Evolutionary conservation across 2,888 invertebrate genomes (phyloP).

Genomic region (Euproctis similis): DNA sequence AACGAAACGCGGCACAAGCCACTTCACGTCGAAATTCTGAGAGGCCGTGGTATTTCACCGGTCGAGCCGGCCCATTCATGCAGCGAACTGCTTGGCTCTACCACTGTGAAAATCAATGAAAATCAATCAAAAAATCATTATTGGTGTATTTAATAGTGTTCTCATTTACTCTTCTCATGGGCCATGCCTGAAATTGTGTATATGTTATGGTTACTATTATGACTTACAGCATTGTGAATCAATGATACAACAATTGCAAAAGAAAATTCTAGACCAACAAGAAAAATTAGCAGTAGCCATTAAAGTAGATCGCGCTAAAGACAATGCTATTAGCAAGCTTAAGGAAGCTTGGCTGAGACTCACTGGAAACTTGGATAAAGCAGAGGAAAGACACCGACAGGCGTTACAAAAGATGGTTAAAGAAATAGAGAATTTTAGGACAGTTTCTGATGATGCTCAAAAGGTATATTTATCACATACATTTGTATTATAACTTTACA

Average conservation of each 20-base stretch:
- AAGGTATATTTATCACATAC: conserved; percentile 35
- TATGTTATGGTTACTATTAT: too few species aligned
- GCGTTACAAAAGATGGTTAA: conserved; percentile 64
- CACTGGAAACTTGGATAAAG: conserved; percentile 53
- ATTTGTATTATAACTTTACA: too few species aligned
- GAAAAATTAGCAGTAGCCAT: conserved; percentile 87
- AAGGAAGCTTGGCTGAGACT: conserved; percentile 78
- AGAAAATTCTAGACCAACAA: conserved; percentile 83
- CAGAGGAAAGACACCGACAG: conserved; percentile 62
- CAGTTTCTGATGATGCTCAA: conserved; percentile 59
- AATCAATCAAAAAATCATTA: too few species aligned
- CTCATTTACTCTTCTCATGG: too few species aligned
- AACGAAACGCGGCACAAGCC: too few species aligned
- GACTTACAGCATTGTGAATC: conserved; percentile 83
- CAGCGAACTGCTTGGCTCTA: too few species aligned
- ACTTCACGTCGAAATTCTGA: too few species aligned
- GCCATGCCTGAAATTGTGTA: too few species aligned
- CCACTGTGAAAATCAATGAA: too few species aligned
- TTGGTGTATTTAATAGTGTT: too few species aligned
- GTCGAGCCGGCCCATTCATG: too few species aligned
- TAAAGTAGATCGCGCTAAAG: conserved; percentile 85
- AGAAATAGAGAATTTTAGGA: conserved; percentile 68
- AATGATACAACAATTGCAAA: conserved; percentile 83
- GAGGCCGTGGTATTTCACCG: too few species aligned
- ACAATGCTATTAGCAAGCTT: conserved; percentile 79